Conservation (phyloP, 2,113 vertebrate species). For the Pteruthius melanotis region DNA sequence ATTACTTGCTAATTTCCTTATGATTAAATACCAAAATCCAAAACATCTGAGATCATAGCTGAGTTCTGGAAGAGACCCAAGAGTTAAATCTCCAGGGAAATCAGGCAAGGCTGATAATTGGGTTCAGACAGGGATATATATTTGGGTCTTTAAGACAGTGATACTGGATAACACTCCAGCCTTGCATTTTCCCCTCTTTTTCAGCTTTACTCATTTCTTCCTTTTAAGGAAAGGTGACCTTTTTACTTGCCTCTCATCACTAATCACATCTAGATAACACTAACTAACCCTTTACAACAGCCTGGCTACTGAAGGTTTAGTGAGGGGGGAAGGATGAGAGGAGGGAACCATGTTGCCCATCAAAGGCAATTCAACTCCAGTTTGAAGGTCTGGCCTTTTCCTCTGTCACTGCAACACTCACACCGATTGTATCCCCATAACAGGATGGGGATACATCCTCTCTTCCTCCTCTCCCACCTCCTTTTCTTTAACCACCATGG, state of each 20-base stretch:
- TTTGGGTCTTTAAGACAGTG: background rate
- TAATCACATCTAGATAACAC: background rate
- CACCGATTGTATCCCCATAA: background rate
- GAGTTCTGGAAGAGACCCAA: background rate
- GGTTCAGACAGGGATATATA: constrained; percentile 8
- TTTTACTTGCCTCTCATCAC: background rate
- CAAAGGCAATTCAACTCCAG: background rate
- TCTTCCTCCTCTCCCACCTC: background rate
- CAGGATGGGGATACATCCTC: too few relatives aligned
- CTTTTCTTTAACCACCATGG: background rate
- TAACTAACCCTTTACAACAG: background rate
- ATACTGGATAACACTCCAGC: background rate
- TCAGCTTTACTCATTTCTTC: background rate
- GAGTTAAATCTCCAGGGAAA: background rate
- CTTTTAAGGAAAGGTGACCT: background rate
- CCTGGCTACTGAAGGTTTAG: background rate
- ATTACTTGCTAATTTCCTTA: background rate
- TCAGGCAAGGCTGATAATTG: constrained; percentile 23
- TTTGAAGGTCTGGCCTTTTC: background rate
- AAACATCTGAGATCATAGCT: constrained; percentile 4
- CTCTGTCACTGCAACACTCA: background rate
- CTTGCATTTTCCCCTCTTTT: background rate
- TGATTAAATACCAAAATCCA: background rate
- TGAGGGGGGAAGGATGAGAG: background rate
- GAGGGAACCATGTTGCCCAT: background rate